Base-by-base conservation (phyloP, 1,140 invertebrate genomes). In the Eciton burchellii region DNA sequence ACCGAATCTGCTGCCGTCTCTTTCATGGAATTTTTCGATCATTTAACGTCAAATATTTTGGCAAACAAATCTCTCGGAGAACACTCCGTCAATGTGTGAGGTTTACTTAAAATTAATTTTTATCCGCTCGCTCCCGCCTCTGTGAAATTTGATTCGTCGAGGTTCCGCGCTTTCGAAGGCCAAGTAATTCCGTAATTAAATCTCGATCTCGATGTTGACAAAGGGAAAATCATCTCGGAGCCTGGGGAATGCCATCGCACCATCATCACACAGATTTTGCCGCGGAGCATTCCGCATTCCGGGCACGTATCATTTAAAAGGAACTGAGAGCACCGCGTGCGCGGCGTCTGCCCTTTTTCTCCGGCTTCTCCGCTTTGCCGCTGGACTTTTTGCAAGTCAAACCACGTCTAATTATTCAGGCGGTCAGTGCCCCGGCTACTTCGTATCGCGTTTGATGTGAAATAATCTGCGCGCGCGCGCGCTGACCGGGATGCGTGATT, bases 351-450 rank as follows among this genome's bases (percentile, higher is more conserved):
- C 43, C 26, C 29, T 60, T 52, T 60, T 62, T 12, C 68, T 73
- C 56, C 24, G 24, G 35, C 21, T 72, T 81, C 54, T 47, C 57
- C 29, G 68, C 68, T 81, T 73, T 60, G 68, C 26, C 68, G n/a
- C 26, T 8, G 29, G 9, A 81, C 59, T 81, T 73, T 81, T 81
- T 72, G 68, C 77, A 73, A 81, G 68, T 81, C 68, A 73, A 81
- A 73, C 54, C 56, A 3, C 68, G 26, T 73, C 56, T 73, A 81
- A 81, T 81, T 81, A 81, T 81, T 81, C 68, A 81, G 41, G 14
- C 26, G 77, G 26, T 72, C 56, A 52, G 68, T 71, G 16, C 45
- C 43, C 52, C 56, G 68, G 56, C 77, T 81, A 60, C 43, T 81
- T 81, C 57, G 41, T 26, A 29, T 81, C 43, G 54, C 26, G 19